Evolutionary conservation across 2,888 invertebrate genomes (phyloP).

Genomic region (Folsomia manolachei): DNA sequence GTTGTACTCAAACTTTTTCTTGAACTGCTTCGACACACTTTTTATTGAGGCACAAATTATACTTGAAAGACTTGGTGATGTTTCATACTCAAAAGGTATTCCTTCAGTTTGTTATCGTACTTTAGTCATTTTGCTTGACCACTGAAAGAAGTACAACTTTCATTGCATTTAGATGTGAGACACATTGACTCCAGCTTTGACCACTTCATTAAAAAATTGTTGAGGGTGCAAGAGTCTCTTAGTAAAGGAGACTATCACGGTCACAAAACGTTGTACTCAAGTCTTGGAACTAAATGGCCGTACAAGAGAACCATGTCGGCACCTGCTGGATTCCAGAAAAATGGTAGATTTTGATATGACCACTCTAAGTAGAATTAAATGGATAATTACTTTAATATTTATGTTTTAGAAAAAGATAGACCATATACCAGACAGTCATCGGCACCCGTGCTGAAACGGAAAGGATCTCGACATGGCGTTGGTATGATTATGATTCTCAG

Average conservation of each 20-base stretch:
- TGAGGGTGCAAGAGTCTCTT: slow-evolving; percentile 83
- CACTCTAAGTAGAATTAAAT: neutral
- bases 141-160: too few species aligned
- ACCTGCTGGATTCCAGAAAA: slow-evolving; percentile 53
- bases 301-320: slow-evolving; percentile 93
- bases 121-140: too few species aligned
- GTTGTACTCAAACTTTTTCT: slow-evolving; percentile 95
- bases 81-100: slow-evolving; percentile 74
- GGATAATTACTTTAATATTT: too few species aligned
- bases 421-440: slow-evolving; percentile 84
- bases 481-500: slow-evolving; percentile 64
- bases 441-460: slow-evolving; percentile 89
- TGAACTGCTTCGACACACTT: slow-evolving; percentile 91
- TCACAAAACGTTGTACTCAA: slow-evolving; percentile 77
- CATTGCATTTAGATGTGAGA: slow-evolving; percentile 78
- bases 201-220: slow-evolving; percentile 77
- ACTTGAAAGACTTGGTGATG: slow-evolving; percentile 78
- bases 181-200: slow-evolving; percentile 86
- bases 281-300: slow-evolving; percentile 89
- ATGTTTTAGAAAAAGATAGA: slow-evolving; percentile 69
- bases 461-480: slow-evolving; percentile 85
- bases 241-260: slow-evolving; percentile 54
- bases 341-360: neutral
- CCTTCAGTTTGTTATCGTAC: too few species aligned
- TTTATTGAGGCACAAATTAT: slow-evolving; percentile 94